phyloP scores from a whole-genome alignment of 2,797 vertebrate species.

The Alcedo quadribrachys region DNA sequence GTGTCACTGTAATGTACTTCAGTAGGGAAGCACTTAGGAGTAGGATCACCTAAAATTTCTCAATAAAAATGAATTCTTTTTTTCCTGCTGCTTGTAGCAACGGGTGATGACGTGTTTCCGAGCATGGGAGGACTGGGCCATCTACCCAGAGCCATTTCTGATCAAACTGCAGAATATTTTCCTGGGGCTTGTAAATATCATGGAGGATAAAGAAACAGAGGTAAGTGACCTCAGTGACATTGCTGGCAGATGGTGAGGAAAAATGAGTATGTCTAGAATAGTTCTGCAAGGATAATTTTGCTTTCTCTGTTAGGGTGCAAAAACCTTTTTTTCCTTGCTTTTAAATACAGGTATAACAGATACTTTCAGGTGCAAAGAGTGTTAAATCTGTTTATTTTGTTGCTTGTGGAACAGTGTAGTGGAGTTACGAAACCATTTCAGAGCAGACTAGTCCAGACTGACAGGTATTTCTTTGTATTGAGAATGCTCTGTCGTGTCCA shows the following conservation, averaged over 20 bases:
- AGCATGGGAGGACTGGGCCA: slow-evolving; percentile 98
- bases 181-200: slow-evolving; percentile 93
- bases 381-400: neutral
- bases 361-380: neutral
- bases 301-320: neutral
- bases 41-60: neutral
- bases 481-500: neutral
- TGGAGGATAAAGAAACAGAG: slow-evolving; percentile 89
- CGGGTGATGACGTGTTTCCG: slow-evolving; percentile 98
- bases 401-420: neutral
- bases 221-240: slow-evolving; percentile 47
- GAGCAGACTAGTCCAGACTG: neutral
- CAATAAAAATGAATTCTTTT: neutral
- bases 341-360: neutral
- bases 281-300: neutral
- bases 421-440: neutral
- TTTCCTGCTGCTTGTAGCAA: slow-evolving; percentile 84
- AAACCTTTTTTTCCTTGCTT: neutral
- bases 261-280: neutral
- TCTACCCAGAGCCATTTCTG: slow-evolving; percentile 98
- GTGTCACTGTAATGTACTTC: neutral
- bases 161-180: slow-evolving; percentile 99
- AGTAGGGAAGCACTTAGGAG: neutral
- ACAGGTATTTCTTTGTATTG: neutral
- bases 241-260: neutral